Evolutionary conservation across 2,113 vertebrate genomes (phyloP).

Genomic region (Colistium nudipinnis): DNA sequence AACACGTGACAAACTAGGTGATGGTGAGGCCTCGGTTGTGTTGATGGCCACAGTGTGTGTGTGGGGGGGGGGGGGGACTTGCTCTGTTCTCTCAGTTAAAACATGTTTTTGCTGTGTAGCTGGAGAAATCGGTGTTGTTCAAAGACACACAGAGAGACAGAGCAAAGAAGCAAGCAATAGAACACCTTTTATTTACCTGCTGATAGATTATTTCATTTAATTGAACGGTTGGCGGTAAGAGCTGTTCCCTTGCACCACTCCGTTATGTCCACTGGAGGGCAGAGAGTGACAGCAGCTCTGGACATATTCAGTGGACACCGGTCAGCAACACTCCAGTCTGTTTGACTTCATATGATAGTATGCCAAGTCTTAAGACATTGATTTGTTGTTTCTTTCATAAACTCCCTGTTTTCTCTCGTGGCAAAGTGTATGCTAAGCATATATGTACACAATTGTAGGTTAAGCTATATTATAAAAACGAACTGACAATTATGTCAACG

Average conservation of each 20-base stretch:
- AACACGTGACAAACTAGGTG: constrained; percentile 19
- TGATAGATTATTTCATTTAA: not conserved
- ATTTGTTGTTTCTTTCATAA: not conserved
- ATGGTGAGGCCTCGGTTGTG: not conserved
- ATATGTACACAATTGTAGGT: not conserved
- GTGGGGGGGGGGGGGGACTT: too few species aligned
- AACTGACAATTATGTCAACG: too few species aligned
- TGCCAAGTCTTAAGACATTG: not conserved
- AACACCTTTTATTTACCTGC: not conserved
- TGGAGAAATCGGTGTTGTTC: not conserved
- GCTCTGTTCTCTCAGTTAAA: too few species aligned
- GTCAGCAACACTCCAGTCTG: not conserved
- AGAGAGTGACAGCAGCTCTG: constrained; percentile 55
- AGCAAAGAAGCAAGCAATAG: not conserved
- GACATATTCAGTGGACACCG: not conserved
- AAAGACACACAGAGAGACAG: not conserved
- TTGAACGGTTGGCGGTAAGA: not conserved
- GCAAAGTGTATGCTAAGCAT: not conserved
- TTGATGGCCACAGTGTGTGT: too few species aligned
- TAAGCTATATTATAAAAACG: too few species aligned
- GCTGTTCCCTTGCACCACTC: constrained; percentile 28
- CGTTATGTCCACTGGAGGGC: constrained; percentile 68
- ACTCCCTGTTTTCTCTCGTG: not conserved
- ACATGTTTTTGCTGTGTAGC: not conserved
- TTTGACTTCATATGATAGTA: not conserved